Conservation (phyloP, 1,140 invertebrate species). For the Cotesia typhae region DNA sequence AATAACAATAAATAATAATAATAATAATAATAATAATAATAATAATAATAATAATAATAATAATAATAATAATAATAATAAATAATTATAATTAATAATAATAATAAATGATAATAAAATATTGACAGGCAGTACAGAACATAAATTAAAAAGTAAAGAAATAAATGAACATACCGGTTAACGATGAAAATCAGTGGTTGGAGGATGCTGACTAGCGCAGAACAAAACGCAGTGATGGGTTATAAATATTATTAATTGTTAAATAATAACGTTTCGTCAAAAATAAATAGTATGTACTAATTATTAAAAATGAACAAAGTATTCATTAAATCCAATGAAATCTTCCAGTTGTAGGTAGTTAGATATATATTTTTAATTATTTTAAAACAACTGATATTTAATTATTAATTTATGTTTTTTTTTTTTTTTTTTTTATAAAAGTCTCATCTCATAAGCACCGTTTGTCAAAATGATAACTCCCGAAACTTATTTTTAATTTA, state of each 20-base stretch:
- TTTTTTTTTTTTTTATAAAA: too few species aligned
- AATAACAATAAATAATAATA: conserved; percentile 32
- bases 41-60: conserved; percentile 36
- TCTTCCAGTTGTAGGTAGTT: conserved; percentile 27
- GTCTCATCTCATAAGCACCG: too few species aligned
- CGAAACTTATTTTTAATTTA: too few species aligned
- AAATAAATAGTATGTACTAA: too few species aligned
- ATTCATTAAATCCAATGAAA: background rate
- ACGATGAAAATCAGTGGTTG: conserved; percentile 65
- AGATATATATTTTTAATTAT: background rate
- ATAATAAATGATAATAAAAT: conserved; percentile 38
- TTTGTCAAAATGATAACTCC: too few species aligned
- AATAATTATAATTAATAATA: conserved; percentile 36
- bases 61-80: conserved; percentile 35
- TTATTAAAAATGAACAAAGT: too few species aligned
- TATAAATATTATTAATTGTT: conserved; percentile 8
- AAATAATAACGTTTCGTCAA: too few species aligned
- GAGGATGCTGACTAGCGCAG: conserved; percentile 61
- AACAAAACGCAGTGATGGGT: conserved; percentile 56
- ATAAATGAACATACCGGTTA: conserved; percentile 66
- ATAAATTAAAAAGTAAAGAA: conserved; percentile 65
- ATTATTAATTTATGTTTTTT: too few species aligned
- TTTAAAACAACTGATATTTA: too few species aligned
- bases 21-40: conserved; percentile 35
- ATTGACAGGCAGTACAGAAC: conserved; percentile 47